Evolutionary conservation across 2,113 vertebrate genomes (phyloP).

Genomic region (Xiphorhynchus elegans): DNA sequence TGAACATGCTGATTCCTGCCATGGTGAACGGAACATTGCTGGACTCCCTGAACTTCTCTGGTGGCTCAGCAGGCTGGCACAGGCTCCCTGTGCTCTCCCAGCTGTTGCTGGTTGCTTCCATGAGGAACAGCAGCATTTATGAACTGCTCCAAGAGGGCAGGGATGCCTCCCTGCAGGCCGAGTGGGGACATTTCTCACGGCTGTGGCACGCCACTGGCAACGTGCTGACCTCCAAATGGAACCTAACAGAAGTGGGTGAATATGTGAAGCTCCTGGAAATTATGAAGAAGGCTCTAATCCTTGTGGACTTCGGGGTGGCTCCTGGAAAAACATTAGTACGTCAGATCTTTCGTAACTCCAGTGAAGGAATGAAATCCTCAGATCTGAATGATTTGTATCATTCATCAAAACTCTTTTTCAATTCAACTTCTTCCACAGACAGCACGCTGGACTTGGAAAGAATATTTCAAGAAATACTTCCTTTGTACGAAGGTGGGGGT

Average conservation of each 20-base stretch:
- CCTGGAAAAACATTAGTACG: not conserved
- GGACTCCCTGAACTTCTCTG: not conserved
- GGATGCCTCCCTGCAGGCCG: not conserved
- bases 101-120: not conserved
- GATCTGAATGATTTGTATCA: not conserved
- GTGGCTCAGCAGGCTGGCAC: not conserved
- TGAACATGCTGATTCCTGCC: not conserved
- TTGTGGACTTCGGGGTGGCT: slow-evolving; percentile 20
- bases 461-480: not conserved
- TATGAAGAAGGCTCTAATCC: slow-evolving; percentile 26
- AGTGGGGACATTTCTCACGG: not conserved
- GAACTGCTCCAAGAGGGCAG: slow-evolving; percentile 16
- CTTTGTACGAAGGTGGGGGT: not conserved
- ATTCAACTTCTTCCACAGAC: not conserved
- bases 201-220: not conserved
- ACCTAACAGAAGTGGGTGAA: slow-evolving; percentile 8
- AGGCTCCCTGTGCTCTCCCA: not conserved
- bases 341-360: slow-evolving; percentile 5
- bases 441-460: not conserved
- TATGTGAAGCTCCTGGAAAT: slow-evolving; percentile 47
- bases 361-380: not conserved
- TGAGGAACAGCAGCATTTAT: not conserved
- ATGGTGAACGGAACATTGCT: not conserved
- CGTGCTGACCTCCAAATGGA: slow-evolving; percentile 46
- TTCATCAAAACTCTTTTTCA: not conserved